Evolutionary conservation across 2,888 invertebrate species (phyloP).

Genomic region (Cactoblastis cactorum): DNA sequence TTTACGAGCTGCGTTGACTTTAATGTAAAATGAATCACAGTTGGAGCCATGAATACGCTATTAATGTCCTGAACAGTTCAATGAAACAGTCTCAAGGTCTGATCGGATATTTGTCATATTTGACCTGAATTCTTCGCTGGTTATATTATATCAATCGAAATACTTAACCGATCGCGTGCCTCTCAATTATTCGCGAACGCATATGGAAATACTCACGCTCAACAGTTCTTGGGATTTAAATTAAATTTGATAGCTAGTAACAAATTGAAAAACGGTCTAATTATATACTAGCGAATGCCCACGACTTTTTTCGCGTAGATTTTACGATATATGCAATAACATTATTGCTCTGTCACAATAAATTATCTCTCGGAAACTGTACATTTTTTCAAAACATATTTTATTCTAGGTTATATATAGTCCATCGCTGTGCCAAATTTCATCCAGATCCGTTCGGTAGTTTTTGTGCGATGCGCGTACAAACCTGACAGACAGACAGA

Average conservation of each 20-base stretch:
- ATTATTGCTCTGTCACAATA: too few species aligned
- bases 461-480: too few species aligned
- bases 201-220: slow-evolving; percentile 7
- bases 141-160: slow-evolving; percentile 31
- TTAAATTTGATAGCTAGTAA: too few species aligned
- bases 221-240: neutral
- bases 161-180: slow-evolving; percentile 17
- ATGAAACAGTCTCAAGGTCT: slow-evolving; percentile 32
- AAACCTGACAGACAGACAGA: too few species aligned
- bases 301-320: too few species aligned
- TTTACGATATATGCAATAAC: too few species aligned
- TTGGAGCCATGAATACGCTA: slow-evolving; percentile 32
- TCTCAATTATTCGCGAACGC: slow-evolving; percentile 17
- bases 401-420: too few species aligned
- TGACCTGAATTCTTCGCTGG: slow-evolving; percentile 35
- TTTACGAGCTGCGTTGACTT: slow-evolving; percentile 42
- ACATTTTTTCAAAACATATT: neutral
- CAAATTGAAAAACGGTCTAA: too few species aligned
- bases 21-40: slow-evolving; percentile 39
- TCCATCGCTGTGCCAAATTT: too few species aligned
- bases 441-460: too few species aligned
- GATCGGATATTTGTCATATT: slow-evolving; percentile 25
- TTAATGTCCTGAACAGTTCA: slow-evolving; percentile 31
- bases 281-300: too few species aligned
- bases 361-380: too few species aligned